A percentile compares a stretch with the other conserved stretches of the same genome.
Evolutionary conservation across 2,113 vertebrate species (phyloP).

Genomic region (Malurus alboscapulatus): DNA sequence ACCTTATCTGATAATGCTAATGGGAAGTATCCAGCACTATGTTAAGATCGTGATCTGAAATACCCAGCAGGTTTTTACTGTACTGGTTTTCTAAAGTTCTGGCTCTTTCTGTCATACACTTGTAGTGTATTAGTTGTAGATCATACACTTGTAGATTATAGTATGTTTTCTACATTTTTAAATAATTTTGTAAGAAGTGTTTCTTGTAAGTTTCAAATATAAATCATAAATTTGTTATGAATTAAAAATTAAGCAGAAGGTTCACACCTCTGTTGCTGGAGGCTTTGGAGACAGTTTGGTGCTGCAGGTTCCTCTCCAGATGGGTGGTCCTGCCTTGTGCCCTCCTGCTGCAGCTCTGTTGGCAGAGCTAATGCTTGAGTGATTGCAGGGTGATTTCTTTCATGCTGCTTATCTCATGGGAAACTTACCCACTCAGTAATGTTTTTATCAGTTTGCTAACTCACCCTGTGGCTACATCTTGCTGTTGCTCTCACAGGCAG

Average conservation of each 20-base stretch:
- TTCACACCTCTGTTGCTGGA: not conserved
- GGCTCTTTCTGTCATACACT: not conserved
- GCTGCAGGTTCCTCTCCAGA: not conserved
- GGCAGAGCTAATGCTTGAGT: not conserved
- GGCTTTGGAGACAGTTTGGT: not conserved
- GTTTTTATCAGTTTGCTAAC: not conserved
- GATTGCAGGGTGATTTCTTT: not conserved
- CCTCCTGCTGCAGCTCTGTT: not conserved
- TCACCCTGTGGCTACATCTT: not conserved
- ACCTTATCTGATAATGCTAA: constrained; percentile 7
- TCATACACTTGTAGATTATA: not conserved
- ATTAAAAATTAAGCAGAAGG: not conserved
- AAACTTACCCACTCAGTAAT: not conserved
- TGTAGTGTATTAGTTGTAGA: no score
- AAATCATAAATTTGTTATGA: not conserved
- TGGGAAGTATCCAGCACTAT: not conserved
- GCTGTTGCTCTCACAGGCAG: not conserved
- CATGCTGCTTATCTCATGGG: not conserved
- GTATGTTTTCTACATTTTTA: not conserved
- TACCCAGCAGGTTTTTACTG: not conserved
- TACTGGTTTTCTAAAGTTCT: not conserved
- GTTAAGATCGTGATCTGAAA: not conserved
- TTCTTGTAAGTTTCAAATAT: not conserved
- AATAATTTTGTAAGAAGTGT: not conserved
- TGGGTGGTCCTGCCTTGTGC: not conserved